Evolutionary conservation across 2,797 vertebrate species (phyloP).

Genomic region (Sebastes cheni): DNA sequence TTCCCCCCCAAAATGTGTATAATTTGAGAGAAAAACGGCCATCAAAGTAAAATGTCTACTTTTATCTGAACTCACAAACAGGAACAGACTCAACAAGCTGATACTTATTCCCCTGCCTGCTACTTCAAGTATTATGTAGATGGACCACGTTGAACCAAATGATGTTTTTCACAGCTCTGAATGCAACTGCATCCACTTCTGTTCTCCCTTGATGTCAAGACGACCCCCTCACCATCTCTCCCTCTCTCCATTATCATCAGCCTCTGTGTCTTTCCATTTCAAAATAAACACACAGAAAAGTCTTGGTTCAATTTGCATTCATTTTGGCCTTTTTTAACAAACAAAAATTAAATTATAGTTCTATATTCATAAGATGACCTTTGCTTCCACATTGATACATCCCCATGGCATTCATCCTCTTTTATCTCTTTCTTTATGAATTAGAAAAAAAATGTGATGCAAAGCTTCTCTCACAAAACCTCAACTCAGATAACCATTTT

Average conservation of each 20-base stretch:
- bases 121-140: slow-evolving; percentile 1
- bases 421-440: not conserved
- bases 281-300: slow-evolving; percentile 3
- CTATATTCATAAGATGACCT: slow-evolving; percentile 6
- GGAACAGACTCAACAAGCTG: not conserved
- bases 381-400: slow-evolving; percentile 20
- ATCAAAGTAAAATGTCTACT: slow-evolving; percentile 35
- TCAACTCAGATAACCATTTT: not conserved
- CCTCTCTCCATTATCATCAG: not conserved
- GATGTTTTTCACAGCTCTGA: slow-evolving; percentile 3
- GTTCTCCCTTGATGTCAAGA: slow-evolving; percentile 12
- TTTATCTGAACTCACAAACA: slow-evolving; percentile 35
- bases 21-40: slow-evolving; percentile 1
- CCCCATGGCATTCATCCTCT: slow-evolving; percentile 15
- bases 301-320: not conserved
- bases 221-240: not conserved
- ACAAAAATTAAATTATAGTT: slow-evolving; percentile 6
- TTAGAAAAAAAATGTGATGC: not conserved
- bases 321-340: not conserved
- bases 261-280: not conserved
- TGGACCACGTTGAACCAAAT: not conserved
- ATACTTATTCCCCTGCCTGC: not conserved
- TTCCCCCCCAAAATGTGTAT: not conserved
- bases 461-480: not conserved
- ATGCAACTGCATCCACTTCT: not conserved